Conservation (phyloP, 1,140 invertebrate genomes). For the Probaryconus sp. region DNA sequence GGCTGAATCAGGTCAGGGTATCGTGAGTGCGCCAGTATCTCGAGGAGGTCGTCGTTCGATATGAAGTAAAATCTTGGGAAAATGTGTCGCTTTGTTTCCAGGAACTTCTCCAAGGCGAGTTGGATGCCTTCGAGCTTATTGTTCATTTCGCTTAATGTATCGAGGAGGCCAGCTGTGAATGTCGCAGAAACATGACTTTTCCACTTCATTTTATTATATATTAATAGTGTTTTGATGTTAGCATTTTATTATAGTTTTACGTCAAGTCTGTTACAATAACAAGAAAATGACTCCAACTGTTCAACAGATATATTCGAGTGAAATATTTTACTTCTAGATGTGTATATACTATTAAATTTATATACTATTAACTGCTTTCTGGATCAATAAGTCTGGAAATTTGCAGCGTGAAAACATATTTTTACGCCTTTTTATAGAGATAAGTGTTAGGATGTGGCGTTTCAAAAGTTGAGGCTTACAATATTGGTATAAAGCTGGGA, state of each 20-base stretch:
- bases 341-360: too few species aligned
- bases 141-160: conserved; percentile 82
- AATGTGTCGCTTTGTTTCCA: conserved; percentile 89
- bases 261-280: too few species aligned
- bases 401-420: too few species aligned
- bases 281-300: too few species aligned
- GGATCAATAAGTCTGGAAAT: too few species aligned
- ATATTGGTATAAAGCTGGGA: conserved; percentile 68
- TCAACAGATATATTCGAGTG: too few species aligned
- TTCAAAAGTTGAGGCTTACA: conserved; percentile 67
- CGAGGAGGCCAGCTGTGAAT: conserved; percentile 78
- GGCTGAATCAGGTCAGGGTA: conserved; percentile 89
- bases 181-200: conserved; percentile 31
- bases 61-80: conserved; percentile 94
- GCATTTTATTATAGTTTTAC: too few species aligned
- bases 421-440: too few species aligned
- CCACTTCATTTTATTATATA: neutral
- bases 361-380: too few species aligned
- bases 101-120: conserved; percentile 87
- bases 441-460: too few species aligned
- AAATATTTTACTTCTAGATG: too few species aligned
- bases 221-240: neutral
- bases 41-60: conserved; percentile 91
- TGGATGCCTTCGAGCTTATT: conserved; percentile 84
- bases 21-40: conserved; percentile 90